Base-by-base conservation (phyloP, 2,113 vertebrate genomes). In the Cyanistes caeruleus region DNA sequence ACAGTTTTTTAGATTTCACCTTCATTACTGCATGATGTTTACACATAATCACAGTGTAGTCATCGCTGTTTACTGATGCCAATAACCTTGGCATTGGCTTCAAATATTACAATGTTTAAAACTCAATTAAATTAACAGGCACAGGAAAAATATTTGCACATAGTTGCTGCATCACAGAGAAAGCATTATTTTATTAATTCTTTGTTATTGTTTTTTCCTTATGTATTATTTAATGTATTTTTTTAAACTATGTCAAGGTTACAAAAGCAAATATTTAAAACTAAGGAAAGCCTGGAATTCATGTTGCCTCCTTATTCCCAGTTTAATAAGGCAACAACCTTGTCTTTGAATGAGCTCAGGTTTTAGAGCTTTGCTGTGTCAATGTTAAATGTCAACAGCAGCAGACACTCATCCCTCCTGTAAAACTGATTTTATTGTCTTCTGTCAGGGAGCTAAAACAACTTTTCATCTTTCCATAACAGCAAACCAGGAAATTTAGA, bases 21-120 rank as follows among this genome's bases (percentile, higher is more conserved):
- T 94, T 84, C 73, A 87, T 87, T 21, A 16, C 18, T 75, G 48
- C 41, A 28, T 41, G 33, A 52, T 89, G 37, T 87, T 97, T 94
- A 86, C 7, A 8, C 58, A 75, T 46, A 92, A 31, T 37, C 56
- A 78, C 0, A 2, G 68, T 81, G 74, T 77, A 84, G 56, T 95
- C 86, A 93, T 89, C 73, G 51, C 12, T 69, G 78, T 93, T 93
- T 92, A 84, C 30, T 75, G 37, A 62, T 89, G 74, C 76, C 80
- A 87, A 39, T 56, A 95, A 94, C 81, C 91, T 84, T 91, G 89
- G 60, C 91, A 93, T 55, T 59, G 90, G 44, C 58, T 95, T 92
- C 53, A 78, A 87, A 92, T 87, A 81, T 0, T 72, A 20, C 18
- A 56, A 23, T 59, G 64, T 75, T 92, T 93, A 89, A 88, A 92